These are phyloP conservation scores for Talpa occidentalis DNA, from an alignment of 2,113 vertebrate genomes.

Conservation along the genomic window DNA sequence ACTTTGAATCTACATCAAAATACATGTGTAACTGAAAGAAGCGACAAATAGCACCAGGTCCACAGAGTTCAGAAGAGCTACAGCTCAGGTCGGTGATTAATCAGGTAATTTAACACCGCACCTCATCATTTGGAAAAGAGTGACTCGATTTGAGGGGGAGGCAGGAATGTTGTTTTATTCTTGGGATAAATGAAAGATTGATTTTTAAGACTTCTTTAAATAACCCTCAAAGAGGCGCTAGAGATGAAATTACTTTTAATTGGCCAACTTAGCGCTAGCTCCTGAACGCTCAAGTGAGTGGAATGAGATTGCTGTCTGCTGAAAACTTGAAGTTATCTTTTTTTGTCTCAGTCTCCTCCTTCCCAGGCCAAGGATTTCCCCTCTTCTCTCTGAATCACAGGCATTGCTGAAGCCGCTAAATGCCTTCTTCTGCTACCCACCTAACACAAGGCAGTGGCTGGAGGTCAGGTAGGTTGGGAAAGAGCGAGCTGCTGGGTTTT, in stretches of 20 bases:
- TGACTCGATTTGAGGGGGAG: slow-evolving; percentile 13
- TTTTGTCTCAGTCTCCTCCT: background rate
- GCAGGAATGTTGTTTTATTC: slow-evolving; percentile 65
- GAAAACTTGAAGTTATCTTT: slow-evolving; percentile 13
- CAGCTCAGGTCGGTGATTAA: background rate
- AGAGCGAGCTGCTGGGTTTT: background rate
- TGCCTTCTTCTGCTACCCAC: background rate
- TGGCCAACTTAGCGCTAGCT: slow-evolving; percentile 54
- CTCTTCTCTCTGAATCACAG: background rate
- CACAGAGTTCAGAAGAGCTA: background rate
- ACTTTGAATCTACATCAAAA: slow-evolving; percentile 48
- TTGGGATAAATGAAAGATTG: slow-evolving; percentile 74
- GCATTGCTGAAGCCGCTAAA: background rate
- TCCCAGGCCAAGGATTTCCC: background rate
- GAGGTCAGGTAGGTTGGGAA: background rate
- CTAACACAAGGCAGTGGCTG: background rate
- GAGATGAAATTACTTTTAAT: slow-evolving; percentile 77
- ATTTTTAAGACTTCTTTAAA: slow-evolving; percentile 76
- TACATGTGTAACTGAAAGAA: background rate
- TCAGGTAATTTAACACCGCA: slow-evolving; percentile 25
- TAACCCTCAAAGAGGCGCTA: slow-evolving; percentile 66
- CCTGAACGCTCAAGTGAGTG: slow-evolving; percentile 39
- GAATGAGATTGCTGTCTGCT: slow-evolving; percentile 50
- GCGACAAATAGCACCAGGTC: accelerated
- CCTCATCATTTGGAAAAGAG: slow-evolving; percentile 43